Evolutionary conservation across 2,113 vertebrate species (phyloP), one percentile per base, ranked within the genome.

Genomic region (Chaetorhynchus papuensis): DNA sequence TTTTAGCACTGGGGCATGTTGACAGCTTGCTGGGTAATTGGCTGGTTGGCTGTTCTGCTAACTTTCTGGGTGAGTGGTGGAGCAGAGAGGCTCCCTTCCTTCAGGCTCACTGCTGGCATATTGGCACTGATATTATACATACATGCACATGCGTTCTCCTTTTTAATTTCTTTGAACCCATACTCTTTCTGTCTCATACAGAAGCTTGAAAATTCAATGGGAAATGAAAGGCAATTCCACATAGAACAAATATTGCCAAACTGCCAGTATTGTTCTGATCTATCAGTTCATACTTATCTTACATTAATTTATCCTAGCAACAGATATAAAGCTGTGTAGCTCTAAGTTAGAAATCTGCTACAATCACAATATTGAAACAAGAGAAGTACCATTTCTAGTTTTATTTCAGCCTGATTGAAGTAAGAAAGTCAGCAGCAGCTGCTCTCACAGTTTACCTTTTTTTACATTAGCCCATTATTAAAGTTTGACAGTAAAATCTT

Each of bases 11-110:
- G 49, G 22, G 39, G 22, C 70, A 69, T 60, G 53, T n/a, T 50
- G 69, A 24, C 20, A 35, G 45, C 49, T 92, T 77, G 49, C 86
- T 94, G 66, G 42, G 45, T 91, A 91, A 95, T 52, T 76, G 83
- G 65, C 77, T 68, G 88, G 86, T 22, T 59, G 83, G 89, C 44
- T 78, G 52, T 33, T 83, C 72, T 72, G 35, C 42, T 65, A 22
- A 84, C 57, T 87, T 89, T 88, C 83, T 85, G 90, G 83, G 60
- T 87, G 83, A 93, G 63, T 54, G 54, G 41, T 76, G n/a, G 45
- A 89, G 50, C 64, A 93, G 87, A 31, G 47, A 89, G 53, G 83
- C 89, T 95, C 91, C 66, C 61, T 84, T 66, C 77, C 80, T 95
- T 59, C 74, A 82, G 74, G 83, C 60, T 82, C 57, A 76, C 81